These are phyloP conservation scores for Pseudobourletiella spinata DNA, from an alignment of 1,140 invertebrate genomes.

Conservation along the genomic window DNA sequence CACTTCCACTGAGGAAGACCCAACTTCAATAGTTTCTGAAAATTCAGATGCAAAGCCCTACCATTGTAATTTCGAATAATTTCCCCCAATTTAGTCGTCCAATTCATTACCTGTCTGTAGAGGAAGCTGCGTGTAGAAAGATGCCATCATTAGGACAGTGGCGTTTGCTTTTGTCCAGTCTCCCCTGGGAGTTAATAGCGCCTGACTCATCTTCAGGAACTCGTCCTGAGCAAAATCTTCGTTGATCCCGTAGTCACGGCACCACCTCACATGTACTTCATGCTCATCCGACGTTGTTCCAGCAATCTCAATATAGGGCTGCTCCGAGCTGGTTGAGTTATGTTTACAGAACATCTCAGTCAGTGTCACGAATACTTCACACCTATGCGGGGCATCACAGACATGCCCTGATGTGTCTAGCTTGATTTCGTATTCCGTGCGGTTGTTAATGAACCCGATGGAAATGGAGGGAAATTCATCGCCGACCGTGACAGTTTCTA, in stretches of 20 bases:
- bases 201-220: neutral
- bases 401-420: neutral
- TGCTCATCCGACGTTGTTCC: neutral
- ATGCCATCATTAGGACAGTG: neutral
- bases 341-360: neutral
- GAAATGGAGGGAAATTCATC: neutral
- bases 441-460: neutral
- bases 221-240: neutral
- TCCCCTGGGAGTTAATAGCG: neutral
- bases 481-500: neutral
- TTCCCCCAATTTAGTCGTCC: neutral
- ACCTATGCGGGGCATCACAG: neutral
- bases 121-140: neutral
- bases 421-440: neutral
- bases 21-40: too few species aligned
- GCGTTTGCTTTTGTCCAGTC: neutral
- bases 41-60: too few species aligned
- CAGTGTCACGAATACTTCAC: neutral
- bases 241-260: neutral
- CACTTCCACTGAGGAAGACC: too few species aligned
- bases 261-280: neutral
- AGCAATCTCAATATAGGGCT: neutral
- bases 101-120: neutral
- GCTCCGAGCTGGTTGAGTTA: neutral
- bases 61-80: too few species aligned